A percentile compares a stretch with the other conserved stretches of the same genome.
Conservation (phyloP, 2,113 vertebrate species). For the Rhinopithecus roxellana region DNA sequence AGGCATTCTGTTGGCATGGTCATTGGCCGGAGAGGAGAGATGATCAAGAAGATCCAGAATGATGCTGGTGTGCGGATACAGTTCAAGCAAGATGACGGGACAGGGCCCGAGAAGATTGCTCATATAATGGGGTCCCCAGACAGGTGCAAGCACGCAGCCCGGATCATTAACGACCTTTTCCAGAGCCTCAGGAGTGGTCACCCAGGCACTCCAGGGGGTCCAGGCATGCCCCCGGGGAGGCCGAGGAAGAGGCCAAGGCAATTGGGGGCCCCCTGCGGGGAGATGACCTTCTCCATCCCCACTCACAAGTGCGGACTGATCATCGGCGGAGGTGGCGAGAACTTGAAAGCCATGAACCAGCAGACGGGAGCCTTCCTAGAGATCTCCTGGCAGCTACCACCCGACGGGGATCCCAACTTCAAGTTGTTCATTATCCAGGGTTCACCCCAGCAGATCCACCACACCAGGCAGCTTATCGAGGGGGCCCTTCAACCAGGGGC, state of each 20-base stretch:
- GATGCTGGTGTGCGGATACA: conserved; percentile 94
- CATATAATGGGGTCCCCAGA: conserved; percentile 95
- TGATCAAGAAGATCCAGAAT: conserved; percentile 97
- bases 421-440: conserved; percentile 93
- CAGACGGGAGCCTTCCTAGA: conserved; percentile 94
- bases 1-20: conserved; percentile 94
- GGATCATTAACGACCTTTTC: conserved; percentile 93
- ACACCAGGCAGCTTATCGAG: conserved; percentile 95
- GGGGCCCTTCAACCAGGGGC: conserved; percentile 92
- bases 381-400: conserved; percentile 92
- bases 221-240: conserved; percentile 91
- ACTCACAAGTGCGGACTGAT: conserved; percentile 95
- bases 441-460: conserved; percentile 93
- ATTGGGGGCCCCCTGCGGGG: conserved; percentile 92
- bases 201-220: conserved; percentile 88
- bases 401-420: conserved; percentile 94
- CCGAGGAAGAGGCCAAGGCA: conserved; percentile 89
- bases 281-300: conserved; percentile 94
- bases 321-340: conserved; percentile 93
- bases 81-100: conserved; percentile 95
- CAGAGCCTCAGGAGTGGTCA: conserved; percentile 93
- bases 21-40: conserved; percentile 93
- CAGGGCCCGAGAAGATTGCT: conserved; percentile 92
- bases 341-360: conserved; percentile 95
- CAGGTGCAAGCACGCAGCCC: conserved; percentile 92